A percentile compares a stretch with the other conserved stretches of the same genome.
phyloP scores from a whole-genome alignment of 92 coral and sea anemone species.

The Porites lobata region DNA sequence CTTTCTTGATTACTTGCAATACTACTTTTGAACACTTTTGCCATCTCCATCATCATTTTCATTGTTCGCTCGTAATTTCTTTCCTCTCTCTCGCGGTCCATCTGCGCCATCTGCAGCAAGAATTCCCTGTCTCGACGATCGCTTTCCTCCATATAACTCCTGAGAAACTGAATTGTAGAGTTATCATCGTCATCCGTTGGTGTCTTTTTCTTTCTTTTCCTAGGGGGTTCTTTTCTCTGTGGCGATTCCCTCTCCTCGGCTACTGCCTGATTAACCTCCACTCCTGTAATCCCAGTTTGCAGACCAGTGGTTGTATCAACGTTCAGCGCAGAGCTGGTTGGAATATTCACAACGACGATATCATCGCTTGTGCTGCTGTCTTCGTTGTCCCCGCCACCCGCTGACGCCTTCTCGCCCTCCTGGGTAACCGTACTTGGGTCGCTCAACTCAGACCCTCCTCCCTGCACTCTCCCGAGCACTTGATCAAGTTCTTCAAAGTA shows the following conservation, averaged over 20 bases:
- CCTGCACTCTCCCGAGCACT: conserved; percentile 50
- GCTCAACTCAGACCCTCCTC: background rate
- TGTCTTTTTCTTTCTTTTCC: conserved; percentile 44
- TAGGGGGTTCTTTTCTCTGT: conserved; percentile 53
- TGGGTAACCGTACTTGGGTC: conserved; percentile 22
- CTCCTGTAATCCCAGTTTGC: background rate
- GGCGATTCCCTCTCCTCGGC: conserved; percentile 19
- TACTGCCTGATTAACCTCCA: background rate
- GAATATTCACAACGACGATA: conserved; percentile 35
- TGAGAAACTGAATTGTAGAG: conserved; percentile 49
- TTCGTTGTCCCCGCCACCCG: conserved; percentile 37
- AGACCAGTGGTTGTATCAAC: conserved; percentile 28
- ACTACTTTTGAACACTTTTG: conserved; percentile 53
- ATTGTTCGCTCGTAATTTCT: conserved; percentile 57
- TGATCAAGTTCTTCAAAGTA: conserved; percentile 62
- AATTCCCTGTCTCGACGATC: conserved; percentile 67
- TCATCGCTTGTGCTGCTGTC: conserved; percentile 41
- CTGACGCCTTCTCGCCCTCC: conserved; percentile 15
- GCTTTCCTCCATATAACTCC: conserved; percentile 62
- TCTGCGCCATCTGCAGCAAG: conserved; percentile 50
- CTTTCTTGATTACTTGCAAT: conserved; percentile 14
- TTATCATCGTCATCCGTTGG: conserved; percentile 49
- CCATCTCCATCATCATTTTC: conserved; percentile 67
- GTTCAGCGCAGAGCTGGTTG: conserved; percentile 34
- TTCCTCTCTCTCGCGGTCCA: conserved; percentile 70